Evolutionary conservation across 2,797 vertebrate genomes (phyloP), one percentile per base, ranked within the genome.

Genomic region (Protonibea diacanthus): DNA sequence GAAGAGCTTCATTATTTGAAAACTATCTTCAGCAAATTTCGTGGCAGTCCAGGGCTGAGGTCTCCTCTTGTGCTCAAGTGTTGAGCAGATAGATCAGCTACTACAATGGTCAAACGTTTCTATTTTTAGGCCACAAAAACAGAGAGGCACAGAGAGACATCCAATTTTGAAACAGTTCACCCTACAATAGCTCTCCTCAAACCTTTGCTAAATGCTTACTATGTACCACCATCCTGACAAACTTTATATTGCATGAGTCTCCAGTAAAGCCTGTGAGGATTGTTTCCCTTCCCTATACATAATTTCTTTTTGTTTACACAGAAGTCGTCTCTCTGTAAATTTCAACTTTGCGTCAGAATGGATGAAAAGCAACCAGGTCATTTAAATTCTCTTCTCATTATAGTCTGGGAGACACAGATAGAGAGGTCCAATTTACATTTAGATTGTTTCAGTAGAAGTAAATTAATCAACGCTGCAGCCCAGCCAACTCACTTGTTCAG

Each of bases 401-500:
- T 90, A 87, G 90, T 91, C 92, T 94, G 92, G 89, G 86, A 94
- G 92, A 91, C 93, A 94, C 90, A 94, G 95, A 95, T 95, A 95
- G 94, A 94, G 94, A 92, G 92, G 90, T 93, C 86, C 92, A 94
- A 95, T 95, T 95, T 95, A 94, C 95, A 95, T 95, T 95, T 95
- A 95, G 94, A 95, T 95, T 95, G 95, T 95, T 95, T 95, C 94
- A 94, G 91, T 88, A 93, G 80, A 92, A 94, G 89, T 95, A 95
- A 95, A 95, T 95, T 93, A 95, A 95, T 94, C 92, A 94, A 92
- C 91, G 91, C 86, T 78, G 81, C 89, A 92, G 82, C 83, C 76
- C 65, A 60, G 88, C 76, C 86, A 84, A 78, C 75, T 85, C 78
- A 78, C 89, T 86, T 74, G 51, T 77, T 77, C 68, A 56, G 72